phyloP scores from a whole-genome alignment of 2,888 invertebrate genomes.

The Pachycephus smyrnensis region DNA sequence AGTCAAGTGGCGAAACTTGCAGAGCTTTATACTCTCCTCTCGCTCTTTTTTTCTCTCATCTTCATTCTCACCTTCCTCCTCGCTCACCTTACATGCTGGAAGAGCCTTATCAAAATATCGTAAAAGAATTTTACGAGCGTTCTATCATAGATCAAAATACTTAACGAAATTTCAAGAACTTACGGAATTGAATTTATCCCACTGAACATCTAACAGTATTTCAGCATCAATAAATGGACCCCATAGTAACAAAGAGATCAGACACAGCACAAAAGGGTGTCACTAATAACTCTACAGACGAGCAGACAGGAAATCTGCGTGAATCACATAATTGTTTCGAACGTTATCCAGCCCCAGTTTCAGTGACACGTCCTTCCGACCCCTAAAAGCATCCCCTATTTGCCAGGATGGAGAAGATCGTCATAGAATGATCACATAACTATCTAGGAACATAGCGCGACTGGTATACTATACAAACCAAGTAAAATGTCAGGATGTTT shows the following conservation, averaged over 20 bases:
- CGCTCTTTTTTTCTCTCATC: not conserved
- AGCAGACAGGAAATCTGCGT: constrained; percentile 27
- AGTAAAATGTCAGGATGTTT: not conserved
- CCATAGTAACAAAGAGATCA: not conserved
- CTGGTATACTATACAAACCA: not conserved
- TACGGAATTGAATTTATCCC: not conserved
- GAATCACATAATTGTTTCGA: constrained; percentile 41
- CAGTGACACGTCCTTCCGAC: constrained; percentile 28
- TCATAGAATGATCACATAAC: constrained; percentile 6
- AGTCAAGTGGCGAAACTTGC: constrained; percentile 41
- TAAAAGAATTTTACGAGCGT: constrained; percentile 41
- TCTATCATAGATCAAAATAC: not conserved
- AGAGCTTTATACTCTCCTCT: constrained; percentile 8
- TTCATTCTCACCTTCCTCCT: constrained; percentile 7
- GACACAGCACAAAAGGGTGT: not conserved
- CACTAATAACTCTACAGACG: not conserved
- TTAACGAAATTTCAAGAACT: not conserved
- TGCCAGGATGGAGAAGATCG: constrained; percentile 24
- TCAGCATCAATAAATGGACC: not conserved
- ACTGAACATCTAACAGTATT: not conserved
- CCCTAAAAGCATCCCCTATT: constrained; percentile 27
- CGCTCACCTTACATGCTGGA: not conserved
- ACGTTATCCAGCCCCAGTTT: constrained; percentile 26
- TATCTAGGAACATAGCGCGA: not conserved
- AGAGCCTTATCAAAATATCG: constrained; percentile 31